Base-by-base conservation (phyloP, 1,140 invertebrate genomes). In the Drosophila suzukii region DNA sequence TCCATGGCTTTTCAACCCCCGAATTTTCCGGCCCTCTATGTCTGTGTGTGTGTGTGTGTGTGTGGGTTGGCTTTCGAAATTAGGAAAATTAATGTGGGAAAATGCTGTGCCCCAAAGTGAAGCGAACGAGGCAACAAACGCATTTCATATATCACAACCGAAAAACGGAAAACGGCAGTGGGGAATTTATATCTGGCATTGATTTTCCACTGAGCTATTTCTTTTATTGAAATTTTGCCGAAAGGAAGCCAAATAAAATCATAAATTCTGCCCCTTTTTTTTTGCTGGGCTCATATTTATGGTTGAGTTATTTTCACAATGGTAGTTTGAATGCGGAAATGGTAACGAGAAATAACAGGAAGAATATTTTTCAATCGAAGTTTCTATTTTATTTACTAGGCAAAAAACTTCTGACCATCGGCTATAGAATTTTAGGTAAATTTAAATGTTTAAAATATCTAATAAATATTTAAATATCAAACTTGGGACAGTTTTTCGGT, bases 31-130 rank as follows among this genome's bases (percentile, higher is more conserved):
- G 43, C 10, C 17, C 5, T 3, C 43, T 0, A 6, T 17, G 1
- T 13, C 34, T 17, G 47, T 65, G 38, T 49, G 68, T 38, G 27
- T 54, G 44, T 36, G 10, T 54, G 30, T 60, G 39, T 59, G 71
- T 75, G 60, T 54, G 80, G 62, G 61, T 73, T 80, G 78, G 55
- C 78, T 84, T 72, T 83, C 66, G 71, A 90, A 90, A 91, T 91
- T 91, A 91, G 88, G 88, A 88, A 91, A 91, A 91, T 91, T 91
- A 91, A 91, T 91, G 88, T 88, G 88, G 85, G 77, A 90, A 89
- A 86, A 85, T 89, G 74, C 66, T 72, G 53, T 80, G 67, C 60
- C 75, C 85, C 77, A 70, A 81, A 80, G 81, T 90, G 76, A 61
- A 73, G 76, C 60, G 60, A 76, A 66, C 46, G 58, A 60, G 56